Evolutionary conservation across 2,113 vertebrate genomes (phyloP), one percentile per base, ranked within the genome.

Genomic region (Perca schrenkii): DNA sequence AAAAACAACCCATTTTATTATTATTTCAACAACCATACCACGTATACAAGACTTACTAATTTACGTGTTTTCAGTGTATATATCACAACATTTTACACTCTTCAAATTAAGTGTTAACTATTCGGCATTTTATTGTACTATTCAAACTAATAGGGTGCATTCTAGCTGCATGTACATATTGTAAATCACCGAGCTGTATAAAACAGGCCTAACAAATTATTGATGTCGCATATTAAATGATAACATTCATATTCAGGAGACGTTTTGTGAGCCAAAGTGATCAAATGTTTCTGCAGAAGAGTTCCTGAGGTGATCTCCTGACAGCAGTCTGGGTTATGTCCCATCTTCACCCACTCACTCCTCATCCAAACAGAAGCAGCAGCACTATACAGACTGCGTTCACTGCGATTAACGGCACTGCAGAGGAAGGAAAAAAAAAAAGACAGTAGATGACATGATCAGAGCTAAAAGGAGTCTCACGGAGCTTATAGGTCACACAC

Each of bases 341-440:
- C 28, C 43, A 28, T 54, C 73, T 52, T 84, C 65, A 8, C 25
- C 43, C 17, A 11, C 34, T 34, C 34, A 34, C 0, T 79, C 75
- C 72, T 96, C 96, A 99, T 40, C 98, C 98, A 47, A 99, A 99
- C 19, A 99, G 88, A 66, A 99, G 93, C 73, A 99, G 95, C 57
- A 99, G 93, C 78, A 99, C 62, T 11, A 99, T 99, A 14, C 97
- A 96, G 79, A 98, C 22, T 0, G 98, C 94, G 87, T 99, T 99
- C 82, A 99, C 95, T 13, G 96, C 96, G 82, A 99, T 98, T 78
- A 99, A 87, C 0, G 98, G 98, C 88, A 99, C 98, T 99, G 93
- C 1, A 87, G 89, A 78, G 54, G 54, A 65, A 84, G 12, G n/a
- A 57, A 4, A 21, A 61, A 2, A 3, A 10, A 15, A 12, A 11